Conservation (phyloP, 2,797 vertebrate species). For the Sebastolobus altivelis region DNA sequence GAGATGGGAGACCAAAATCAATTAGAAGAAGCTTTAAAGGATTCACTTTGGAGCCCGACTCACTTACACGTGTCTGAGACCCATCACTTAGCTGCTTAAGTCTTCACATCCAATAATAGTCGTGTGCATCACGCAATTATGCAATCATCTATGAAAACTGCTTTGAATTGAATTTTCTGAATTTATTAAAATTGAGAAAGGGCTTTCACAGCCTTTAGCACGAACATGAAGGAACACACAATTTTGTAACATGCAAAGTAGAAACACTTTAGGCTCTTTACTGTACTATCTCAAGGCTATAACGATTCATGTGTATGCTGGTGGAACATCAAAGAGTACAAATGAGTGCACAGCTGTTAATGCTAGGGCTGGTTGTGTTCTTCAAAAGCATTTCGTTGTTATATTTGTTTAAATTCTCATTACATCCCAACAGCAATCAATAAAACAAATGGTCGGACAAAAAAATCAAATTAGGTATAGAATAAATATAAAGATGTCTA, state of each 20-base stretch:
- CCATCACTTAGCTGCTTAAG: neutral
- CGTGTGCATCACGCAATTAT: neutral
- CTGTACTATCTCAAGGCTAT: neutral
- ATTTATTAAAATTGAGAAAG: slow-evolving; percentile 8
- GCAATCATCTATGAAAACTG: neutral
- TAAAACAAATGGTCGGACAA: too few relatives aligned
- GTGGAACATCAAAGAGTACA: slow-evolving; percentile 40
- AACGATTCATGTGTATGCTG: neutral
- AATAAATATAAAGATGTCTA: too few relatives aligned
- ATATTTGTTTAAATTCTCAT: neutral
- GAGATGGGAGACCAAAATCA: neutral
- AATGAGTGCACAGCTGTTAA: neutral
- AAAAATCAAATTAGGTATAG: too few relatives aligned
- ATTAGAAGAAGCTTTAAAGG: neutral
- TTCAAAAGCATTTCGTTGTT: neutral
- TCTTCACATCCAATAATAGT: neutral
- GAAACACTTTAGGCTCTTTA: neutral
- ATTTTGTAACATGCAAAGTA: slow-evolving; percentile 20
- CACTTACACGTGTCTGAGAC: neutral
- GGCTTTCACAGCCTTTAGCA: neutral
- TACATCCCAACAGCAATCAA: too few relatives aligned
- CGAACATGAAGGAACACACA: neutral
- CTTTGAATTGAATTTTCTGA: neutral
- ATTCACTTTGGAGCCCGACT: slow-evolving; percentile 11
- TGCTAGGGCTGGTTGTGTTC: neutral